Base-by-base conservation (phyloP, 2,797 vertebrate species). In the Pseudomugil gertrudae region DNA sequence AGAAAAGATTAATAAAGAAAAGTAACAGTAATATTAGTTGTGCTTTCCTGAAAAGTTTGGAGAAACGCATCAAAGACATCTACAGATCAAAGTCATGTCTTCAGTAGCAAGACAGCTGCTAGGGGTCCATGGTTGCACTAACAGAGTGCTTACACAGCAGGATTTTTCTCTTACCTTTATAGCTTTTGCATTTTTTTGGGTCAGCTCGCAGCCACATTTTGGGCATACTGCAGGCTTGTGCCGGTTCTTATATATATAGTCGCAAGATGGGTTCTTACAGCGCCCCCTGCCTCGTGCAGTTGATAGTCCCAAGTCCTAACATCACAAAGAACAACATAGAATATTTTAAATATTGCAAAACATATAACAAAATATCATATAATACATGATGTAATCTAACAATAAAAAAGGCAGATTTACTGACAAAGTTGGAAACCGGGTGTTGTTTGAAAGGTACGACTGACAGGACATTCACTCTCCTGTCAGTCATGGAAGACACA, bases 171-270 rank as follows among this genome's bases (percentile, higher is more conserved):
- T 17, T 53, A 90, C 90, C 84, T 90, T 92, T 55, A 76, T 11
- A 58, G 80, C 88, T 75, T 90, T 91, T 64, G 59, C 2, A 15
- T 75, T 85, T 74, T 95, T 96, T 90, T 95, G 96, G 79, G 92
- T 83, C 81, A 99, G 93, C 80, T 95, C 95, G 71, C 92, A 96
- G 69, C 97, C 96, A 70, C 98, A 99, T 86, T 90, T 96, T 14
- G 98, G 98, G 63, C 98, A 99, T 81, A 94, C 63, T 0, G 93
- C 90, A 3, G 98, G 98, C 80, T 99, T 99, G 87, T 99, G 96
- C 66, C 98, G 93, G 91, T 99, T 99, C 64, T 98, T 99, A 63
- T 99, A 99, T 67, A 98, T 92, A 0, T 96, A 99, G 80, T 93
- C 95, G 81, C 98, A 99, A 19, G 93, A 92, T 0, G 95, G 95